Percentiles rank a stretch among this genome's conserved stretches.
Evolutionary conservation across 2,888 invertebrate species (phyloP).

Genomic region (Drepana falcataria): DNA sequence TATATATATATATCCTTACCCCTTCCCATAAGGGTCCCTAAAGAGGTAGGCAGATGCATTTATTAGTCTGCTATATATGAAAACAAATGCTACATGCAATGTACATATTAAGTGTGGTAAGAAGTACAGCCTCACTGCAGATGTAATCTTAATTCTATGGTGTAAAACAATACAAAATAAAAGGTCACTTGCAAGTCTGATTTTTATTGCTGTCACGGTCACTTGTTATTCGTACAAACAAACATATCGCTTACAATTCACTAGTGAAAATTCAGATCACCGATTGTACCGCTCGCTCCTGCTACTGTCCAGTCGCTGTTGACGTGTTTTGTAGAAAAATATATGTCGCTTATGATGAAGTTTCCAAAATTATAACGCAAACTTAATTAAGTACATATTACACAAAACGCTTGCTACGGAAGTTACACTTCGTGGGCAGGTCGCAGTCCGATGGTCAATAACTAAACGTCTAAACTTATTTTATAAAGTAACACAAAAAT

Average conservation of each 20-base stretch:
- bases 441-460: constrained; percentile 42
- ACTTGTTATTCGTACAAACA: constrained; percentile 71
- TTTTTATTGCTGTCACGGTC: constrained; percentile 77
- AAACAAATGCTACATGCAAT: too few species aligned
- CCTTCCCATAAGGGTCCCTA: too few species aligned
- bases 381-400: constrained; percentile 66
- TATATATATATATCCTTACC: too few species aligned
- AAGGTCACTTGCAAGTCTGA: constrained; percentile 54
- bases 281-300: constrained; percentile 47
- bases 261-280: constrained; percentile 65
- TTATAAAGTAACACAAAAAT: constrained; percentile 36
- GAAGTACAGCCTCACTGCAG: background rate
- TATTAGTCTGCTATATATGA: too few species aligned
- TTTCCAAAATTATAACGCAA: constrained; percentile 31
- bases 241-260: constrained; percentile 68
- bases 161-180: constrained; percentile 18
- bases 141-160: background rate
- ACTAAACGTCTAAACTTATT: constrained; percentile 48
- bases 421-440: constrained; percentile 50
- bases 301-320: constrained; percentile 12
- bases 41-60: too few species aligned
- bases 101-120: too few species aligned
- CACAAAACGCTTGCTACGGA: constrained; percentile 26
- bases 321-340: constrained; percentile 31
- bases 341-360: constrained; percentile 26